phyloP scores from a whole-genome alignment of 1,140 invertebrate species.

The Diploscapter pachys region DNA sequence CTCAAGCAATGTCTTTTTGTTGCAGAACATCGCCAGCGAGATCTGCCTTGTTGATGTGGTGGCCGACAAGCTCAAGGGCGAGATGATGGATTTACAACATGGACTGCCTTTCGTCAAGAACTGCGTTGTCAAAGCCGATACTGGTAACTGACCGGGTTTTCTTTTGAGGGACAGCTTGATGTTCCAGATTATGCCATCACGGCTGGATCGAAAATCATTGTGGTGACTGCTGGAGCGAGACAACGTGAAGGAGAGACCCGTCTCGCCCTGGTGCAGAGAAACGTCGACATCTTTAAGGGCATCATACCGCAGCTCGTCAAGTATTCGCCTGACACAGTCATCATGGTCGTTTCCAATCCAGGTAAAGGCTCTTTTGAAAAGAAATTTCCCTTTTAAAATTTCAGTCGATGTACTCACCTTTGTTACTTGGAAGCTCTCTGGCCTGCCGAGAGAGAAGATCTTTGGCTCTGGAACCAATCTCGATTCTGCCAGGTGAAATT shows the following conservation, averaged over 20 bases:
- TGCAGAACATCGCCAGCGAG: slow-evolving; percentile 74
- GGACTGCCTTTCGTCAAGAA: slow-evolving; percentile 78
- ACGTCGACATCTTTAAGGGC: slow-evolving; percentile 80
- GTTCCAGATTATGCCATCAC: slow-evolving; percentile 72
- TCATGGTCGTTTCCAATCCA: slow-evolving; percentile 85
- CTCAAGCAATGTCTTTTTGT: too few species aligned
- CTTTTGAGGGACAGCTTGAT: slow-evolving; percentile 1
- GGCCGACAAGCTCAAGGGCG: slow-evolving; percentile 77
- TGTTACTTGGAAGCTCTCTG: slow-evolving; percentile 86
- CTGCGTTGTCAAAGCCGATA: slow-evolving; percentile 73
- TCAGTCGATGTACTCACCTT: slow-evolving; percentile 80
- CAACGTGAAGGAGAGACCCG: slow-evolving; percentile 81
- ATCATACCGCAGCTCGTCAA: slow-evolving; percentile 71
- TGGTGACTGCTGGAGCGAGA: slow-evolving; percentile 81
- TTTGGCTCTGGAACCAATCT: slow-evolving; percentile 86
- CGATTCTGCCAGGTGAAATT: slow-evolving; percentile 71
- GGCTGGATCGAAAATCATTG: slow-evolving; percentile 76
- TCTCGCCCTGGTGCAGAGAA: slow-evolving; percentile 77
- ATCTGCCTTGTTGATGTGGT: slow-evolving; percentile 75
- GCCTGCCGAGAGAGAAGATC: slow-evolving; percentile 77
- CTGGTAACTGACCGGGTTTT: slow-evolving; percentile 59
- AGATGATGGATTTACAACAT: slow-evolving; percentile 71
- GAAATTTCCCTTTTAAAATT: slow-evolving; percentile 13
- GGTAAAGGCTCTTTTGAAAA: slow-evolving; percentile 56
- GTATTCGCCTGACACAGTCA: slow-evolving; percentile 78